Base-by-base conservation (phyloP, 1,140 invertebrate genomes). In the Drosophila lacertosa region DNA sequence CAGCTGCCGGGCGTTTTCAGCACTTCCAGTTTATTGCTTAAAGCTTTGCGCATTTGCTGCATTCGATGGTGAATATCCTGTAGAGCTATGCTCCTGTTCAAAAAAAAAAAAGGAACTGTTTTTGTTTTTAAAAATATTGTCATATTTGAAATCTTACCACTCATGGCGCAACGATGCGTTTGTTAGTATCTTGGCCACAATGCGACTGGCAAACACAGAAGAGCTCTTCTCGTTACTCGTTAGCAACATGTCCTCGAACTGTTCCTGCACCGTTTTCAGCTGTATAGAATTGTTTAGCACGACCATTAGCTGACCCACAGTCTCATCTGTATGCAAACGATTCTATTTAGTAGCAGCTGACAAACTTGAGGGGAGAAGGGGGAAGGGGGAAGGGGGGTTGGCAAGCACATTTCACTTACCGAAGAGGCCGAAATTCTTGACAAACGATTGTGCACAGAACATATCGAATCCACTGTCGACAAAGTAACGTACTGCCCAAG, bases 351-450 rank as follows among this genome's bases (percentile, higher is more conserved):
- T 29, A 11, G 13, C 22, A 20, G 2, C 1, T 6, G 29, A 20
- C n/a, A n/a, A n/a, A n/a, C n/a, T n/a, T n/a, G n/a, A n/a, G n/a
- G n/a, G n/a, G n/a, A n/a, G n/a, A n/a, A n/a, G n/a, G n/a, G n/a
- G n/a, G n/a, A n/a, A n/a, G n/a, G n/a, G n/a, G n/a, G n/a, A n/a
- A n/a, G n/a, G n/a, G n/a, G n/a, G n/a, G 2, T 1, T 40, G 5
- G 4, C 5, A 1, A 11, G n/a, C 4, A 13, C 10, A 16, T 42
- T 98, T 39, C 35, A 94, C 92, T 99, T 97, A 97, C 97, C 98
- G 92, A 99, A 99, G 3, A 99, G 92, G 11, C 98, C 98, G 93
- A 99, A 99, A 92, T 99, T 99, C 93, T 99, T 99, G 20, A 98
- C 97, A 93, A 98, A 99, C n/a, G 97, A 99, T 91, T 99, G 98